Conservation (phyloP, 2,113 vertebrate genomes). For the Desmodus rotundus region DNA sequence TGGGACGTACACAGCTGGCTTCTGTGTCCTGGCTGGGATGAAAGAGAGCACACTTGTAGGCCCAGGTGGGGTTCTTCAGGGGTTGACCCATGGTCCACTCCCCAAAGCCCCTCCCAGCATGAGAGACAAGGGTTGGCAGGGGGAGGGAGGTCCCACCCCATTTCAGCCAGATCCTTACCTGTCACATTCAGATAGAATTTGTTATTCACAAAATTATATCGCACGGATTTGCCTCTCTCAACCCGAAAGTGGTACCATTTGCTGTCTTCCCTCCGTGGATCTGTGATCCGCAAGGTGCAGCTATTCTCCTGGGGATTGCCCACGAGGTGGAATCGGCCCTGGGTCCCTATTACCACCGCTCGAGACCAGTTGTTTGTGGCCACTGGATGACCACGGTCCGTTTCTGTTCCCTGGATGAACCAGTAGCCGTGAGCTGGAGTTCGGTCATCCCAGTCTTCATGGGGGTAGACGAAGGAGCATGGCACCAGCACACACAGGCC, state of each 20-base stretch:
- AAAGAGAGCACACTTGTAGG: not conserved
- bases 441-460: rapidly evolving
- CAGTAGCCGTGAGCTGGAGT: not conserved
- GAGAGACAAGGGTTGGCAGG: no score
- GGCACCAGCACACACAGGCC: slow-evolving; percentile 30
- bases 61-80: not conserved
- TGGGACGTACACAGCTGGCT: slow-evolving; percentile 32
- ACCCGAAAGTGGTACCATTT: not conserved
- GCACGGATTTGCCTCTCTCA: rapidly evolving
- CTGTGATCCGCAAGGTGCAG: slow-evolving; percentile 53
- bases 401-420: rapidly evolving
- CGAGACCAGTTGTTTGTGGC: not conserved
- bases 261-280: rapidly evolving
- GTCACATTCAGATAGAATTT: not conserved
- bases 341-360: rapidly evolving
- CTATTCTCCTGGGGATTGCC: rapidly evolving
- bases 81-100: not conserved
- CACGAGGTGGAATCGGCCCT: slow-evolving; percentile 25
- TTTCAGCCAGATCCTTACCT: slow-evolving; percentile 16
- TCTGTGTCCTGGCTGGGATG: slow-evolving; percentile 1
- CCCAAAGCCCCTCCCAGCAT: not conserved
- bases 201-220: rapidly evolving
- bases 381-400: rapidly evolving
- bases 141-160: not conserved
- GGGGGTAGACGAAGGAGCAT: slow-evolving; percentile 4